Conservation (phyloP, 2,888 invertebrate genomes). For the Nasonovia ribisnigri region DNA sequence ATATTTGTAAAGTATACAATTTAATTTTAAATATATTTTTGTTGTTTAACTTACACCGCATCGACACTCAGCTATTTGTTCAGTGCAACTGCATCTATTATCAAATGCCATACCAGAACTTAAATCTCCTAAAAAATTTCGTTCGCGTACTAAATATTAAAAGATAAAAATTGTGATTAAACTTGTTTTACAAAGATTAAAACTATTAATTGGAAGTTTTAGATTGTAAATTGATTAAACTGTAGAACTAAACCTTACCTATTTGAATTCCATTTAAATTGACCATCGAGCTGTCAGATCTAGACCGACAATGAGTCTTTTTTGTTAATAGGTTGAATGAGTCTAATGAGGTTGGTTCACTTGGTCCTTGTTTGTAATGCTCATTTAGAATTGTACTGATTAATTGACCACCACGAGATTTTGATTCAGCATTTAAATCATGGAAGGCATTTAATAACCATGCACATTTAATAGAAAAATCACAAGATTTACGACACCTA, state of each 20-base stretch:
- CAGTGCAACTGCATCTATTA: slow-evolving; percentile 93
- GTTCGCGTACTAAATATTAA: slow-evolving; percentile 51
- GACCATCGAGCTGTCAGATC: slow-evolving; percentile 80
- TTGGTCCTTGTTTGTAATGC: slow-evolving; percentile 59
- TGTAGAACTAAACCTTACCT: slow-evolving; percentile 5
- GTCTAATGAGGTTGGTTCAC: slow-evolving; percentile 27
- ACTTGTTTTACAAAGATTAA: neutral
- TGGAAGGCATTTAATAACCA: slow-evolving; percentile 90
- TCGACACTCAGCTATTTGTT: slow-evolving; percentile 77
- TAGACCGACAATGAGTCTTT: slow-evolving; percentile 84
- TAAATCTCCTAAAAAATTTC: slow-evolving; percentile 82
- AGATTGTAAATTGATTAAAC: neutral
- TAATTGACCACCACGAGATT: slow-evolving; percentile 54
- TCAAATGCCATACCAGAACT: slow-evolving; percentile 96
- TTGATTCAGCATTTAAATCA: slow-evolving; percentile 52
- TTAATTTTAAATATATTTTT: neutral
- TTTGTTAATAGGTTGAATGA: slow-evolving; percentile 58
- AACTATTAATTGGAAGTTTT: neutral
- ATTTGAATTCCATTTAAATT: slow-evolving; percentile 61
- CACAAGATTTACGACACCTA: slow-evolving; percentile 92
- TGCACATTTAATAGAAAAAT: slow-evolving; percentile 95
- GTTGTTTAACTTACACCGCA: slow-evolving; percentile 75
- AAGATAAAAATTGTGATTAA: neutral
- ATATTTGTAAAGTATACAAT: slow-evolving; percentile 71
- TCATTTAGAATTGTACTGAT: slow-evolving; percentile 56